These are phyloP conservation scores for Drosophila silvestris DNA, from an alignment of 2,888 invertebrate species.

Conservation along the genomic window DNA sequence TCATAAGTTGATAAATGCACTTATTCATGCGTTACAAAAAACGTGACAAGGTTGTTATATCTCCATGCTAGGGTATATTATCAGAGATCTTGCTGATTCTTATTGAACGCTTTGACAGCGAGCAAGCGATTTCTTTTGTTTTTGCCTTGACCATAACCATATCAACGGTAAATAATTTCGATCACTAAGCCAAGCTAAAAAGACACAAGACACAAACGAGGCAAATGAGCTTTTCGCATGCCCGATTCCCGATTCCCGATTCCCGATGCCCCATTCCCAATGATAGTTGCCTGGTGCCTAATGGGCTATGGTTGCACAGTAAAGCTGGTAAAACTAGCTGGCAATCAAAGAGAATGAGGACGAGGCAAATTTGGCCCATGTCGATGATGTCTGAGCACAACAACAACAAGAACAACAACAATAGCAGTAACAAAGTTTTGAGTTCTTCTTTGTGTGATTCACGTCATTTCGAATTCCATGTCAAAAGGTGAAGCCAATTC, in stretches of 20 bases:
- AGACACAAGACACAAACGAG: constrained; percentile 36
- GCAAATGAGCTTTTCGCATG: constrained; percentile 64
- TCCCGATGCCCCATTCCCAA: constrained; percentile 10
- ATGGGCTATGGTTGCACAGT: constrained; percentile 43
- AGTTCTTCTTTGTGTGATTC: constrained; percentile 67
- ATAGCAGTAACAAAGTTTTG: constrained; percentile 40
- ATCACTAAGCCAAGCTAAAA: constrained; percentile 54
- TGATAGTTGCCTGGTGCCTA: constrained; percentile 27
- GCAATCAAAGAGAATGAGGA: constrained; percentile 69
- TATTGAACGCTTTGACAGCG: constrained; percentile 13
- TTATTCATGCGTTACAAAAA: constrained; percentile 43
- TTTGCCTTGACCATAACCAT: constrained; percentile 67
- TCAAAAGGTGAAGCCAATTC: constrained; percentile 80
- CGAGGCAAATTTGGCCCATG: constrained; percentile 60
- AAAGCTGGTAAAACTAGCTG: constrained; percentile 43
- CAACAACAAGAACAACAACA: constrained; percentile 16
- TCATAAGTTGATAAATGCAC: constrained; percentile 15
- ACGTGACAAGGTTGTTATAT: constrained; percentile 47
- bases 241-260: constrained; percentile 28
- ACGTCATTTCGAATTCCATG: constrained; percentile 80
- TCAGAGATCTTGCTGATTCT: constrained; percentile 20
- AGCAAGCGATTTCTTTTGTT: constrained; percentile 11
- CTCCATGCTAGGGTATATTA: constrained; percentile 29
- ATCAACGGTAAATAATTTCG: constrained; percentile 80
- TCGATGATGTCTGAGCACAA: constrained; percentile 32